Conservation (phyloP, 2,113 vertebrate species). For the Gymnogyps californianus region DNA sequence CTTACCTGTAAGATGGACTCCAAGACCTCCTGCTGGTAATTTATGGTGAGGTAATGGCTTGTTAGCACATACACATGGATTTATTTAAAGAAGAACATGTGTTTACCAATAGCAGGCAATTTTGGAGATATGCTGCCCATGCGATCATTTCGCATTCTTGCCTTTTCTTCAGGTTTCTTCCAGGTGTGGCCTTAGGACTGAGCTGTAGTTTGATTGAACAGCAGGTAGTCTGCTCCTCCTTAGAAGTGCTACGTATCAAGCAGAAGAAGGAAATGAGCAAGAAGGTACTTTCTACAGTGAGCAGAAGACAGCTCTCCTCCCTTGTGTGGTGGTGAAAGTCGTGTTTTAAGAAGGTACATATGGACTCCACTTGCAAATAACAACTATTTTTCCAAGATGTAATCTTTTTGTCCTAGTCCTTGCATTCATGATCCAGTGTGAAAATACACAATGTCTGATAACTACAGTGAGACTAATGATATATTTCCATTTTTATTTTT, state of each 20-base stretch:
- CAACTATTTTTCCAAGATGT: background rate
- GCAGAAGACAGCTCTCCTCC: background rate
- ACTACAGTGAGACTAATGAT: background rate
- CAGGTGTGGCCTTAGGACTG: background rate
- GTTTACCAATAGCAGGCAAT: background rate
- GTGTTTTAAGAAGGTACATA: background rate
- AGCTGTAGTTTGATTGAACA: background rate
- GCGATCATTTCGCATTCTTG: background rate
- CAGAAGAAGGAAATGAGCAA: background rate
- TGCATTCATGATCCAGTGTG: background rate
- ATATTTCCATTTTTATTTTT: background rate
- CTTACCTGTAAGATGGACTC: background rate
- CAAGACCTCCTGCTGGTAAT: background rate
- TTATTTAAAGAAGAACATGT: background rate
- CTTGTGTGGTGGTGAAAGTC: background rate
- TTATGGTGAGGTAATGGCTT: background rate
- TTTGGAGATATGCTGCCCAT: background rate
- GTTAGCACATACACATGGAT: accelerated
- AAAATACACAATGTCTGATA: background rate
- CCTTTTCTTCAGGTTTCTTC: background rate
- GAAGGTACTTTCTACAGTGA: background rate
- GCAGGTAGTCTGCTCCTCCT: background rate
- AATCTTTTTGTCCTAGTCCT: background rate
- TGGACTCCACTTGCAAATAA: background rate
- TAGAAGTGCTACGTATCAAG: accelerated